Base-by-base conservation (phyloP, 2,113 vertebrate species). In the Haliaeetus leucogaster region DNA sequence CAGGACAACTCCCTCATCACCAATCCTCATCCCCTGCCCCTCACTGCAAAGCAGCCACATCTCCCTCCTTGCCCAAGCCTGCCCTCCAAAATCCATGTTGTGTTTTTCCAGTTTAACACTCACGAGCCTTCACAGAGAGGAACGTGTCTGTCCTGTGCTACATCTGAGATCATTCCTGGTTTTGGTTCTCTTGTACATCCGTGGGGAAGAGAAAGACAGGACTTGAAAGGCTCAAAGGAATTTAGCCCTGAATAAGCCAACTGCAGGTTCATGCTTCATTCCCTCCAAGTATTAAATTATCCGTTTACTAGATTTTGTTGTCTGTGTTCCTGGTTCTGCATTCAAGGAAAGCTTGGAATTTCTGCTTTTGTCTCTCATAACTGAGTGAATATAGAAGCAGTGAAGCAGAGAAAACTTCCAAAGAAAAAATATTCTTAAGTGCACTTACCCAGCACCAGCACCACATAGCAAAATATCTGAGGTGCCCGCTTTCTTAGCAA, bases 391-490 rank as follows among this genome's bases (percentile, higher is more conserved):
- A 58, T 1, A 38, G 66, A 66, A 89, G 34, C 25, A 82, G 11
- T 29, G 45, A 72, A 34, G 68, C 68, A 91, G 43, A 93, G 48
- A 82, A 72, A 77, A 58, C 42, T 87, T 85, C 18, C 45, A 62
- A 80, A 70, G 15, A 79, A 70, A 42, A 80, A 85, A 79, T 71
- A 66, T 48, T 90, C 9, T 7, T 32, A 65, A 91, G 8, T 34
- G 18, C 43, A 98, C 99, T 99, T 97, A 99, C 99, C 99, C 99
- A 71, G 98, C 98, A 84, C 99, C 98, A 67, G 91, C 82, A 94
- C 98, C 99, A 79, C 99, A 99, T 52, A 99, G 98, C 96, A 99
- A 98, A 97, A 97, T 97, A 70, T 99, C 99, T 62, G 96, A 97
- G 23, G 98, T 98, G 89, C 98, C 99, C 45, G 92, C 91, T 74